These are phyloP conservation scores for Mimas tiliae DNA, from an alignment of 2,888 invertebrate genomes.

Conservation along the genomic window DNA sequence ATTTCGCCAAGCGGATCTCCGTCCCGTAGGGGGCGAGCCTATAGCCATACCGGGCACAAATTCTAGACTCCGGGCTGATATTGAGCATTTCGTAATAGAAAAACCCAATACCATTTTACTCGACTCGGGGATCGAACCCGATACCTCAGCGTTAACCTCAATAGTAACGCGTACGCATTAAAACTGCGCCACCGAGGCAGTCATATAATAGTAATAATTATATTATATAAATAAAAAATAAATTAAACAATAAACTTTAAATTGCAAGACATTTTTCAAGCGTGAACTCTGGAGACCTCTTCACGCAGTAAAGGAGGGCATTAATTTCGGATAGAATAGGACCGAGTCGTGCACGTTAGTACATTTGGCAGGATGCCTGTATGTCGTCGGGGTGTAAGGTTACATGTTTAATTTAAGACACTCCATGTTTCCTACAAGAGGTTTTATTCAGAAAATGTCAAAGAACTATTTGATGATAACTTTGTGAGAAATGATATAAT, in stretches of 20 bases:
- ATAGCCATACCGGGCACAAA: no score
- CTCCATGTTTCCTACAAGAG: conserved; percentile 21
- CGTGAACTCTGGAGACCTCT: conserved; percentile 15
- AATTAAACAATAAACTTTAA: conserved; percentile 41
- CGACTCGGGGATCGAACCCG: no score
- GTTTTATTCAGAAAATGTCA: neutral
- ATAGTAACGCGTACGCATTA: no score
- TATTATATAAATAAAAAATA: conserved; percentile 24
- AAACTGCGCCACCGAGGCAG: no score
- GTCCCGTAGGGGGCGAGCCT: no score
- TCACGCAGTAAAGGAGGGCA: conserved; percentile 18
- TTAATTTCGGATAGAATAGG: conserved; percentile 36
- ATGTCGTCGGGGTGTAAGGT: conserved; percentile 31
- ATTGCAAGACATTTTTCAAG: conserved; percentile 12
- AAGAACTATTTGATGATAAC: neutral
- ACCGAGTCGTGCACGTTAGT: conserved; percentile 43
- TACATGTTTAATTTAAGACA: conserved; percentile 30
- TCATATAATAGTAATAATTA: no score
- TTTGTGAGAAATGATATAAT: no score
- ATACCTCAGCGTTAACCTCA: no score
- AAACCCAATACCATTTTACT: no score
- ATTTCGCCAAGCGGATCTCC: no score
- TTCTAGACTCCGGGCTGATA: no score
- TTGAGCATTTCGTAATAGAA: no score
- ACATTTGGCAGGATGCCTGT: conserved; percentile 51